phyloP scores from a whole-genome alignment of 2,113 vertebrate species.

The Hymenochirus boettgeri region DNA sequence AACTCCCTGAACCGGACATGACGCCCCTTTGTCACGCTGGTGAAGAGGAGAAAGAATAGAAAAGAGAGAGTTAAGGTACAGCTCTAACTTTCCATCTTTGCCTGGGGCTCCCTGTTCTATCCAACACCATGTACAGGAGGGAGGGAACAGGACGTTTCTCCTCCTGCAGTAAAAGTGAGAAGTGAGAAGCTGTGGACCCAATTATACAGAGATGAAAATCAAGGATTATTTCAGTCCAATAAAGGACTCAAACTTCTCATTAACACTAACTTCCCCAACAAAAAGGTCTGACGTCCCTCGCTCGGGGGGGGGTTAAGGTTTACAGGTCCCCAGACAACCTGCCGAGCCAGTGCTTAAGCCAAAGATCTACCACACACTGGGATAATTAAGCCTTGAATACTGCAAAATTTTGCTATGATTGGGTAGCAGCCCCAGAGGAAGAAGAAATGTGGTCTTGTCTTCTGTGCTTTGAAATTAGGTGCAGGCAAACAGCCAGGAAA shows the following conservation, averaged over 20 bases:
- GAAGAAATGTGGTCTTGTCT: slow-evolving; percentile 48
- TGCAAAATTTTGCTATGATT: slow-evolving; percentile 6
- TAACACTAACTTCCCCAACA: background rate
- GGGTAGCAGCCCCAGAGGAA: slow-evolving; percentile 46
- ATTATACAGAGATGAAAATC: too few species aligned
- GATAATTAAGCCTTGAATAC: background rate
- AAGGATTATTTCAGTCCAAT: too few species aligned
- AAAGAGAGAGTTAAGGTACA: too few species aligned
- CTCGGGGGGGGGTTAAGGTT: too few species aligned
- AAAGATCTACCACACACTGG: background rate
- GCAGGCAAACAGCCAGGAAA: slow-evolving; percentile 50
- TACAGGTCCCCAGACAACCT: background rate
- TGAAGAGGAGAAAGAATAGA: slow-evolving; percentile 73
- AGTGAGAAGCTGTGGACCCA: too few species aligned
- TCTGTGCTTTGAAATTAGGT: slow-evolving; percentile 50
- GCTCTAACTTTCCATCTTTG: too few species aligned
- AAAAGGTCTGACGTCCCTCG: background rate
- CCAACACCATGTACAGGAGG: too few species aligned
- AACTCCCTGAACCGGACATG: slow-evolving; percentile 93
- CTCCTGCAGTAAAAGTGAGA: too few species aligned
- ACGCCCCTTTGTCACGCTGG: slow-evolving; percentile 87
- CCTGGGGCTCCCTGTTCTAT: too few species aligned
- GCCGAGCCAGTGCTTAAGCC: background rate
- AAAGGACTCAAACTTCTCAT: too few species aligned
- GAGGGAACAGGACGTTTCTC: too few species aligned